Evolutionary conservation across 2,113 vertebrate species (phyloP).

Genomic region (Zootoca vivipara): DNA sequence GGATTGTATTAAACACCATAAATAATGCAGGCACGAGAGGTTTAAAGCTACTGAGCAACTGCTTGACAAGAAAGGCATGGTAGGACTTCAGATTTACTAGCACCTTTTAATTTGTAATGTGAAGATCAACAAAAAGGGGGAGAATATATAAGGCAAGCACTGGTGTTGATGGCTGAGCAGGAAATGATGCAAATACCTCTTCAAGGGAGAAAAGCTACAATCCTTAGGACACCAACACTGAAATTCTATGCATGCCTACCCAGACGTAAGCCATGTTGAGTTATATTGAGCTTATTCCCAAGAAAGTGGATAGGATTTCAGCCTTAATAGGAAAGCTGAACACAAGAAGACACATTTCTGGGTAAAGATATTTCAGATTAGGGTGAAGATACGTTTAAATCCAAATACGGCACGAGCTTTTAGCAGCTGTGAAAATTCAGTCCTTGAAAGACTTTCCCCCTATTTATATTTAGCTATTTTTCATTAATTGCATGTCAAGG

Average conservation of each 20-base stretch:
- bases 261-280: background rate
- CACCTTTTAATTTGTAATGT: conserved; percentile 57
- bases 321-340: background rate
- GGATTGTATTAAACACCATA: conserved; percentile 51
- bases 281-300: background rate
- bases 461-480: background rate
- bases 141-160: background rate
- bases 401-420: background rate
- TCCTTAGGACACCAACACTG: background rate
- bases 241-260: background rate
- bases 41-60: conserved; percentile 37
- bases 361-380: background rate
- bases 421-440: background rate
- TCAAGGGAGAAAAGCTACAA: background rate
- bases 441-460: background rate
- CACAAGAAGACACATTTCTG: background rate
- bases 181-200: conserved; percentile 19
- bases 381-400: background rate
- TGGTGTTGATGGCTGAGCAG: conserved; percentile 48
- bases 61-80: conserved; percentile 49
- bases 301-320: background rate
- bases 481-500: background rate
- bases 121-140: conserved; percentile 42
- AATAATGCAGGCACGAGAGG: conserved; percentile 44
- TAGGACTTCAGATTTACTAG: conserved; percentile 38